Evolutionary conservation across 2,888 invertebrate genomes (phyloP), one percentile per base, ranked within the genome.

Genomic region (Mesorhabditis spiculigera): DNA sequence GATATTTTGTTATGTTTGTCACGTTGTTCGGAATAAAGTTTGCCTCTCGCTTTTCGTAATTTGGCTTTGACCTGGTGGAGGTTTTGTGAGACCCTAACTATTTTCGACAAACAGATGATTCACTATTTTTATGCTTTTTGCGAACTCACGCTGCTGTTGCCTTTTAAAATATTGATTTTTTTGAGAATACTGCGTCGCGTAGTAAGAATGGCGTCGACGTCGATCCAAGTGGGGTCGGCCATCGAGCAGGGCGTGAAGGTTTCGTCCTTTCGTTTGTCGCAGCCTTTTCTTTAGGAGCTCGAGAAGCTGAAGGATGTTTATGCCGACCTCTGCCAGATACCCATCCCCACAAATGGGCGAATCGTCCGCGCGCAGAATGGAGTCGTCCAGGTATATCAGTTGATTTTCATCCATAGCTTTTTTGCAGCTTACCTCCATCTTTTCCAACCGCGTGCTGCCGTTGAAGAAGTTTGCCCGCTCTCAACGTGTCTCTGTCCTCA

Each of bases 281-380:
- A 50, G n/a, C 8, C 10, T 28, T 28, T 28, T 28, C 28, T 50
- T 50, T 50, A 74, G 61, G 74, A 71, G 5, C 58, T 79, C 68
- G 75, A 78, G 68, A 73, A 71, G 45, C 70, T 81, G 66, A 81
- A 79, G 69, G 81, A 81, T 70, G 67, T 79, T n/a, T 79, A 79
- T 62, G 74, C 73, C 3, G 81, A 81, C 50, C 61, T 79, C n/a
- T 75, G 76, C 28, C 82, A 79, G 66, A 74, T 81, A 42, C 78
- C 80, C 4, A 70, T 75, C 16, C 73, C 77, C 4, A 70, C 72
- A 4, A 69, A 73, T 6, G 81, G 79, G 10, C 63, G 80, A n/a
- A 79, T 81, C 63, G 65, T 64, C 6, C 8, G n/a, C 10, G n/a
- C 10, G 58, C 10, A 50, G 10, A 13, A 10, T 50, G 58, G 58